These are phyloP conservation scores for Oryzias celebensis DNA, from an alignment of 2,113 vertebrate genomes.

Conservation along the genomic window DNA sequence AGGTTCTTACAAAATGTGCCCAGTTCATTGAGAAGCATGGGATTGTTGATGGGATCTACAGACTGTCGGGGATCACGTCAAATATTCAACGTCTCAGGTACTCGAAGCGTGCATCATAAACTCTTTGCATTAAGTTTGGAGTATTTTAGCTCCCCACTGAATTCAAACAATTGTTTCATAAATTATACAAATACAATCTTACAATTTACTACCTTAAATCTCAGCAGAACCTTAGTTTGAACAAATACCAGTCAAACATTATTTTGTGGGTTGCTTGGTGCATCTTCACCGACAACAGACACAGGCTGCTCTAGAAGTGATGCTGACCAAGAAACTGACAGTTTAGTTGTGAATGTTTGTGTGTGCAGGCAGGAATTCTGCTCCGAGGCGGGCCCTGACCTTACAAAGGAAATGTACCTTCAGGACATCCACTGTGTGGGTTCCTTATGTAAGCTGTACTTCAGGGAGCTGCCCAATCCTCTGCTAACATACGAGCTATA, in stretches of 20 bases:
- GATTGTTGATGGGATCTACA: conserved; percentile 97
- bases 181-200: no score
- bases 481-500: conserved; percentile 98
- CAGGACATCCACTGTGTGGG: conserved; percentile 99
- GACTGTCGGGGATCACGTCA: conserved; percentile 95
- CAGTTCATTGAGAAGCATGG: conserved; percentile 97
- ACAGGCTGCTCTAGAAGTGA: conserved; percentile 19
- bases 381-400: conserved; percentile 91
- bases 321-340: conserved; percentile 48
- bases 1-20: conserved; percentile 93
- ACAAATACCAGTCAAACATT: no score
- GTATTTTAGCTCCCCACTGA: no score
- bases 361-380: conserved; percentile 93
- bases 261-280: no score
- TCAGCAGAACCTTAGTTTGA: no score
- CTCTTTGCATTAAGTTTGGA: no score
- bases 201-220: no score
- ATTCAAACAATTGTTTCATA: no score
- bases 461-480: conserved; percentile 95
- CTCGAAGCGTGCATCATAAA: conserved; percentile 6
- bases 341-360: conserved; percentile 43
- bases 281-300: no score
- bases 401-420: conserved; percentile 96
- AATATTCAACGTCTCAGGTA: conserved; percentile 97
- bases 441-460: conserved; percentile 98